A percentile compares a stretch with the other conserved stretches of the same genome.
Conservation (phyloP, 92 coral and sea anemone species). For the Epizoanthus scotinus region DNA sequence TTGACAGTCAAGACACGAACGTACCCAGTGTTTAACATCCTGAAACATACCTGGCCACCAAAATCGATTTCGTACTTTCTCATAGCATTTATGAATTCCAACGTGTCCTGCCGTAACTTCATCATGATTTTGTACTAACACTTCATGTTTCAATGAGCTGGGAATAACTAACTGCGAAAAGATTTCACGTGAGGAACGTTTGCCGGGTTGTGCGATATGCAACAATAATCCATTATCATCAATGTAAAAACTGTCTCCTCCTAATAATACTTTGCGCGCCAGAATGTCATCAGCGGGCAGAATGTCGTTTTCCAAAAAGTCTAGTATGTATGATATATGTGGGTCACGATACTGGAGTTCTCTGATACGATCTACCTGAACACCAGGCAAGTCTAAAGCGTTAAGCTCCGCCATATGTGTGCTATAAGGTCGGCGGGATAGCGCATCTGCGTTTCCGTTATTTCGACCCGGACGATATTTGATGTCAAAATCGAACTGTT, state of each 20-base stretch:
- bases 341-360: conserved; percentile 43
- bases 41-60: conserved; percentile 66
- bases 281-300: conserved; percentile 38
- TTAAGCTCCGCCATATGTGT: background rate
- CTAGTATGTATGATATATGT: conserved; percentile 26
- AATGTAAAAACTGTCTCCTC: conserved; percentile 37
- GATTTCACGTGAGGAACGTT: conserved; percentile 1
- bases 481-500: conserved; percentile 9
- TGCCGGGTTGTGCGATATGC: conserved; percentile 16
- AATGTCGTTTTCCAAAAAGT: conserved; percentile 39
- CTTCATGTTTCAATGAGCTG: conserved; percentile 38
- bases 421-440: conserved; percentile 8
- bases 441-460: conserved; percentile 12
- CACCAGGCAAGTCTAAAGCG: conserved; percentile 32
- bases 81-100: conserved; percentile 61
- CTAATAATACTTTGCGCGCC: conserved; percentile 29
- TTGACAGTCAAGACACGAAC: conserved; percentile 21
- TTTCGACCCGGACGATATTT: conserved; percentile 11
- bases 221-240: conserved; percentile 36
- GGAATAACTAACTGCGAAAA: conserved; percentile 57
- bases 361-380: conserved; percentile 13
- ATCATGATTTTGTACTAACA: conserved; percentile 60
- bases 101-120: conserved; percentile 60
- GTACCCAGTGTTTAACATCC: conserved; percentile 45
- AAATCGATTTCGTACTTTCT: conserved; percentile 47